Evolutionary conservation across 2,113 vertebrate genomes (phyloP).

Genomic region (Motacilla alba): DNA sequence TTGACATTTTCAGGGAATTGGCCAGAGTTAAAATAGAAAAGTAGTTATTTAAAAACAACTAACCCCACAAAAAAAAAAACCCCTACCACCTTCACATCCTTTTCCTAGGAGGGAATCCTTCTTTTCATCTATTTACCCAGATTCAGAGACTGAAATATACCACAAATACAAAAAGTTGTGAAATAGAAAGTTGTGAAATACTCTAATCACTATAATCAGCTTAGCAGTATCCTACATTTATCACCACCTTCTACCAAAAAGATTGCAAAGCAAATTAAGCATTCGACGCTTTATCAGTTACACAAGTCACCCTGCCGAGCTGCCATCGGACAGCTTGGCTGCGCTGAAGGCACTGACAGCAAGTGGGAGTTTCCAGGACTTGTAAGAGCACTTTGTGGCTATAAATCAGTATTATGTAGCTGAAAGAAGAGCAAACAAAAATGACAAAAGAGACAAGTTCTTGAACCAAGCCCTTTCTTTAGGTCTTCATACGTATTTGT

Average conservation of each 20-base stretch:
- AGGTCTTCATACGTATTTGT: background rate
- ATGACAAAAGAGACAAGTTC: background rate
- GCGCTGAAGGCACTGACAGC: background rate
- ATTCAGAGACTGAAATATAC: conserved; percentile 1
- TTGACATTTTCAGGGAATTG: background rate
- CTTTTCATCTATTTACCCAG: background rate
- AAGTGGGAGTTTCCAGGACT: background rate
- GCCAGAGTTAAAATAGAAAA: background rate
- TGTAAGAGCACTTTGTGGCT: background rate
- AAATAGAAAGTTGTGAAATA: conserved; percentile 51
- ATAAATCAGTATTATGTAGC: background rate
- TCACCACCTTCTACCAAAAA: conserved; percentile 46
- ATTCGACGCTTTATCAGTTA: background rate
- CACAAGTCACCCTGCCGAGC: background rate
- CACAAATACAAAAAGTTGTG: conserved; percentile 35
- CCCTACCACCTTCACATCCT: background rate
- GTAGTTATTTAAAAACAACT: background rate
- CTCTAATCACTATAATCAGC: conserved; percentile 31
- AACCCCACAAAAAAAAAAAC: background rate
- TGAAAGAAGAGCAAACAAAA: background rate
- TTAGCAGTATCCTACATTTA: conserved; percentile 40
- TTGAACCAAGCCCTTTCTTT: background rate
- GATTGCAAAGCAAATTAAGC: conserved; percentile 7
- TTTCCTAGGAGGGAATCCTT: background rate
- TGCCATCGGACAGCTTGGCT: background rate